Evolutionary conservation across 2,888 invertebrate species (phyloP).

Genomic region (Lycia hirtaria): DNA sequence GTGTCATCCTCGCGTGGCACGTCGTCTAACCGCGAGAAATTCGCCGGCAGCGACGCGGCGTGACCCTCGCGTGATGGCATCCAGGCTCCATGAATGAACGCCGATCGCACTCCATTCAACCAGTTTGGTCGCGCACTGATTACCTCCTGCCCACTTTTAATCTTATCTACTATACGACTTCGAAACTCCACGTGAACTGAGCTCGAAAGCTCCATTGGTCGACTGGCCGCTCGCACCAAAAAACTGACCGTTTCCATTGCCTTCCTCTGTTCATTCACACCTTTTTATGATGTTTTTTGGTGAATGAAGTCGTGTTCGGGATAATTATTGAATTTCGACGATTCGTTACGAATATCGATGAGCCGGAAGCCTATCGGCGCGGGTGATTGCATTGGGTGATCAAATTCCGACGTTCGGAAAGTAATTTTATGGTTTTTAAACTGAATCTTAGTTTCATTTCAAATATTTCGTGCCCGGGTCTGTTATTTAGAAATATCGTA

Average conservation of each 20-base stretch:
- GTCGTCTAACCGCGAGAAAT: conserved; percentile 36
- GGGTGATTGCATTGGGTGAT: conserved; percentile 77
- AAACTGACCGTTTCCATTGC: conserved; percentile 72
- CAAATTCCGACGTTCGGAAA: conserved; percentile 77
- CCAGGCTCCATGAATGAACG: conserved; percentile 76
- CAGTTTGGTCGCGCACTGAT: conserved; percentile 83
- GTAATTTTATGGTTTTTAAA: conserved; percentile 84
- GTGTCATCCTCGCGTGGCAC: conserved; percentile 30
- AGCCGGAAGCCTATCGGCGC: conserved; percentile 81
- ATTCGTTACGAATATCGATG: conserved; percentile 85
- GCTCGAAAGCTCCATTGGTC: conserved; percentile 52
- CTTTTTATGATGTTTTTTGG: conserved; percentile 80
- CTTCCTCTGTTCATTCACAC: conserved; percentile 83
- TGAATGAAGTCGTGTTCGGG: conserved; percentile 85
- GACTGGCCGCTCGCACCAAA: conserved; percentile 58
- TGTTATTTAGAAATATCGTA: conserved; percentile 22
- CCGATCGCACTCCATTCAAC: conserved; percentile 69
- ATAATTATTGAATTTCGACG: conserved; percentile 85
- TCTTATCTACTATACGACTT: conserved; percentile 78
- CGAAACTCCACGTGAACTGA: conserved; percentile 61
- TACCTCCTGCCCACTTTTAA: conserved; percentile 74
- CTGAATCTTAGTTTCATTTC: conserved; percentile 64
- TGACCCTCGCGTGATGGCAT: conserved; percentile 75
- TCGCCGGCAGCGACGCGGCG: conserved; percentile 39
- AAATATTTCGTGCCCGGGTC: conserved; percentile 47